phyloP scores from a whole-genome alignment of 2,888 invertebrate species.

The Nymphalis c-album region DNA sequence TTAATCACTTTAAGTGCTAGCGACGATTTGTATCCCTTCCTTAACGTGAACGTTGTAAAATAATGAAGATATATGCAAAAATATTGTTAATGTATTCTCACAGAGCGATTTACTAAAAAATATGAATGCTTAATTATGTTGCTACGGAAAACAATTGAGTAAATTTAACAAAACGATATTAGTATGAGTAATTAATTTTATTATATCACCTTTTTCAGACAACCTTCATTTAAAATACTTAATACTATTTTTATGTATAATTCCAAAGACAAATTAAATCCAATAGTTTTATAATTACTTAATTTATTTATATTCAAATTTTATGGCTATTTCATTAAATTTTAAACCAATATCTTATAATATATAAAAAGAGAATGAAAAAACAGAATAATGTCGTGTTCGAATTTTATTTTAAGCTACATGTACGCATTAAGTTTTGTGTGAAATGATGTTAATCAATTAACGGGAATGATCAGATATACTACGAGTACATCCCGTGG shows the following conservation, averaged over 20 bases:
- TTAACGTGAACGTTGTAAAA: slow-evolving; percentile 64
- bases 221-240: too few species aligned
- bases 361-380: too few species aligned
- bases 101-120: not conserved
- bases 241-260: too few species aligned
- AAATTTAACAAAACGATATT: too few species aligned
- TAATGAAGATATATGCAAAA: slow-evolving; percentile 47
- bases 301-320: too few species aligned
- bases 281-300: too few species aligned
- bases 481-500: slow-evolving; percentile 50
- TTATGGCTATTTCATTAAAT: too few species aligned
- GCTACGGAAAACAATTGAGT: not conserved
- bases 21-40: slow-evolving; percentile 69
- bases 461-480: slow-evolving; percentile 51
- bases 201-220: too few species aligned
- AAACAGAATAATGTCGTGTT: too few species aligned
- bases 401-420: not conserved
- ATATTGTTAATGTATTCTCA: slow-evolving; percentile 26
- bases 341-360: too few species aligned
- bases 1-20: slow-evolving; percentile 78
- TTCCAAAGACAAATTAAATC: too few species aligned
- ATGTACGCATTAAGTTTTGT: slow-evolving; percentile 7
- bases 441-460: slow-evolving; percentile 52
- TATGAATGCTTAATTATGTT: not conserved
- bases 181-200: too few species aligned